A percentile compares a stretch with the other conserved stretches of the same genome.
Evolutionary conservation across 53 echinoderm and acorn worm genomes (phyloP).

Genomic region (Crossaster papposus): DNA sequence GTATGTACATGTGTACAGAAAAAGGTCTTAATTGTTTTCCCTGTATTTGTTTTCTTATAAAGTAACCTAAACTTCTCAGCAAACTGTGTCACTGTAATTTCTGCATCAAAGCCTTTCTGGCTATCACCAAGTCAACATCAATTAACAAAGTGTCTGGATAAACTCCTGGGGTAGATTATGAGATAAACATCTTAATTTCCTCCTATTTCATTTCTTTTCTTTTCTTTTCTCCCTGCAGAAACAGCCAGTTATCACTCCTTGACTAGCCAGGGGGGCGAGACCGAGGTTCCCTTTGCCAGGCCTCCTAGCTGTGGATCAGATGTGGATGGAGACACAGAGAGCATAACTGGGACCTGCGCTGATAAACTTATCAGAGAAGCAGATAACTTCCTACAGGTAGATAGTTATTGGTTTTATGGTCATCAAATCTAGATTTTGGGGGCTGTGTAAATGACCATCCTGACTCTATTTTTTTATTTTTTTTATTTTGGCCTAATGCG

Average conservation of each 20-base stretch:
- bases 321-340: slow-evolving; percentile 46
- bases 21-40: not conserved
- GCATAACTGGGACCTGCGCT: slow-evolving; percentile 45
- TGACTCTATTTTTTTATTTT: too few relatives aligned
- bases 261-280: slow-evolving; percentile 45
- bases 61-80: not conserved
- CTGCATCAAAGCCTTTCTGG: not conserved
- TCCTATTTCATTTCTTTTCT: not conserved
- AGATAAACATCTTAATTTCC: not conserved
- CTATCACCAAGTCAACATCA: not conserved
- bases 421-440: not conserved
- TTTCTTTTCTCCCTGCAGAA: not conserved
- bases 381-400: slow-evolving; percentile 57
- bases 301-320: slow-evolving; percentile 63
- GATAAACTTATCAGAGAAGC: slow-evolving; percentile 63
- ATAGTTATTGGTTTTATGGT: not conserved
- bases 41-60: not conserved
- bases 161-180: not conserved
- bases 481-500: not conserved
- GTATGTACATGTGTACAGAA: too few relatives aligned
- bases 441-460: too few relatives aligned
- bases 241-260: slow-evolving; percentile 58
- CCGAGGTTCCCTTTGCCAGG: slow-evolving; percentile 31
- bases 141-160: not conserved
- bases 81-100: not conserved